Evolutionary conservation across 2,888 invertebrate genomes (phyloP), one percentile per base, ranked within the genome.

Genomic region (Parnassius glacialis): DNA sequence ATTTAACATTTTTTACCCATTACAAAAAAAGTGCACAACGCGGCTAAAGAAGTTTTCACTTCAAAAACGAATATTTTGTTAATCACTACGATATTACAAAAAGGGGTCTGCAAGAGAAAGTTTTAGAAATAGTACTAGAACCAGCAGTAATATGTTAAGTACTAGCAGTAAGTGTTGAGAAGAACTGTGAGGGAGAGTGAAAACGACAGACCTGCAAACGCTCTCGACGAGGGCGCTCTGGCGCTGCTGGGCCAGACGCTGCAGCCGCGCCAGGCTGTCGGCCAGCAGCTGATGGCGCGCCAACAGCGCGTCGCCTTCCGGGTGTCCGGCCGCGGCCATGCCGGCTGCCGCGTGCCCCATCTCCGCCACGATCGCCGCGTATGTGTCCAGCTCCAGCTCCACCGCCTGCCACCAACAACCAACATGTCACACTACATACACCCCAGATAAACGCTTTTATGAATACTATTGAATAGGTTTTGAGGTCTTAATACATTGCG

Each of bases 201-300:
- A 20, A 2, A 20, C 0, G 20, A 50, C 67, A 61, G 20, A 92
- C 91, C 93, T 85, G 84, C 96, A 96, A 68, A 98, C 94, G 57
- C 97, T 97, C 83, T 98, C 98, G 89, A 99, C 97, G 2, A 99
- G 92, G 47, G 96, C 94, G 72, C 95, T 94, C 80, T 97, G 96
- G 10, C 98, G 87, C 59, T 94, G 93, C 0, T 94, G 94, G 0
- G 97, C 97, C 58, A 96, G 87, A 59, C 96, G 94, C 84, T 97
- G 97, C 69, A 98, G 87, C 0, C 96, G 93, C 76, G 95, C 94
- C 71, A 98, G 93, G 78, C 96, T 94, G 77, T 95, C 96, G 12
- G 94, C 94, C 53, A 97, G 93, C 52, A 94, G 90, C 57, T 94
- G 93, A 79, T 97, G 97, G 42, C 96, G 93, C 67, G 94, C 94